A percentile compares a stretch with the other conserved stretches of the same genome.
Evolutionary conservation across 2,797 vertebrate genomes (phyloP).

Genomic region (Anas acuta): DNA sequence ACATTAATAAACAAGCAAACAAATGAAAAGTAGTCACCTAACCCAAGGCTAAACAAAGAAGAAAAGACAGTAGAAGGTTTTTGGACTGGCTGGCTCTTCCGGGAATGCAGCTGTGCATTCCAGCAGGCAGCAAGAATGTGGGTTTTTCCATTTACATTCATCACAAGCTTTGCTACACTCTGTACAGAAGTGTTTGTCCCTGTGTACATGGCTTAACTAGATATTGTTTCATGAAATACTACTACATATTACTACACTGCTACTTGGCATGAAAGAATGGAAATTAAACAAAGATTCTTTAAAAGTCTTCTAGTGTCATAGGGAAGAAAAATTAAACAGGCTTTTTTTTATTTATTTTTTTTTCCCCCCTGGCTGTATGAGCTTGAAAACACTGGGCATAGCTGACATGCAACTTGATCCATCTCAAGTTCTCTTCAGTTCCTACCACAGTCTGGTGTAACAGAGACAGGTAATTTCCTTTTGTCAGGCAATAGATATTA

Average conservation of each 20-base stretch:
- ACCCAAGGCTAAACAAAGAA: background rate
- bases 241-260: background rate
- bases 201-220: background rate
- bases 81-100: background rate
- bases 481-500: background rate
- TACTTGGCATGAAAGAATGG: background rate
- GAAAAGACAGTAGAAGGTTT: background rate
- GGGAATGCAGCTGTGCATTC: conserved; percentile 61
- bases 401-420: background rate
- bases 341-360: background rate
- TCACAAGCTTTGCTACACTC: conserved; percentile 21
- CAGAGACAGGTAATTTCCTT: background rate
- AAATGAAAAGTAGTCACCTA: background rate
- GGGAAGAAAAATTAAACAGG: background rate
- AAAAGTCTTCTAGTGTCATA: background rate
- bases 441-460: background rate
- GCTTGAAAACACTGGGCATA: background rate
- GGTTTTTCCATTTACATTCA: conserved; percentile 30
- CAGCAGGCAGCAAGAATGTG: conserved; percentile 58
- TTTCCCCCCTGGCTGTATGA: background rate
- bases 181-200: background rate
- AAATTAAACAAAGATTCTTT: background rate
- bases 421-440: background rate
- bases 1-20: background rate
- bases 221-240: background rate